Percentiles rank a stretch among this genome's conserved stretches.
Conservation (phyloP, 1,140 invertebrate genomes). For the Orchesella cincta region DNA sequence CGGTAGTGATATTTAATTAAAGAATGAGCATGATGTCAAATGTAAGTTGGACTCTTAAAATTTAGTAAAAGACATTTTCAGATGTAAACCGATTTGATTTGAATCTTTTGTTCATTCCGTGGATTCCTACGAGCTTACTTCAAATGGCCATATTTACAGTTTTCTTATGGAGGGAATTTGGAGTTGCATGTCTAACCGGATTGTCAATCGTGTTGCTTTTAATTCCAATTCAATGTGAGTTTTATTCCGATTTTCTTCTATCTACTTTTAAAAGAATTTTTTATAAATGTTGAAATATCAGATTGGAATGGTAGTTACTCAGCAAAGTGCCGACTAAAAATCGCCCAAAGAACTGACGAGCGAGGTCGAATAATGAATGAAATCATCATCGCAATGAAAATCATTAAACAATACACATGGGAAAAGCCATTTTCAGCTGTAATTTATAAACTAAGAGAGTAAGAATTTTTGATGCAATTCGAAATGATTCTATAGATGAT, state of each 20-base stretch:
- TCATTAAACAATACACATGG: slow-evolving; percentile 89
- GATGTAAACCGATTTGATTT: slow-evolving; percentile 65
- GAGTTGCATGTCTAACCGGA: slow-evolving; percentile 73
- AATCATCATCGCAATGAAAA: slow-evolving; percentile 82
- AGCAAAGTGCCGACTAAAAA: slow-evolving; percentile 66
- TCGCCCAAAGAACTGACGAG: slow-evolving; percentile 77
- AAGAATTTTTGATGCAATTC: too few relatives aligned
- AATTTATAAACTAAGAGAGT: slow-evolving; percentile 63
- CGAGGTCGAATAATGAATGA: slow-evolving; percentile 84
- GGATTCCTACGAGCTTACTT: slow-evolving; percentile 77
- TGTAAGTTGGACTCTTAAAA: slow-evolving; percentile 85
- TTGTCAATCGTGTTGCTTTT: slow-evolving; percentile 75
- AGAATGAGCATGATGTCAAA: too few relatives aligned
- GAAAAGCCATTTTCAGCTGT: slow-evolving; percentile 74
- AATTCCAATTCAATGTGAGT: slow-evolving; percentile 76
- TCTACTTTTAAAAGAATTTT: background rate
- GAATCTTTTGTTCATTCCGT: slow-evolving; percentile 68
- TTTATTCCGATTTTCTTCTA: background rate
- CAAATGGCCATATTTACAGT: slow-evolving; percentile 74
- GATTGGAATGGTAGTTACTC: slow-evolving; percentile 68
- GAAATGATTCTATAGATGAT: too few relatives aligned
- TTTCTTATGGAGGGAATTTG: slow-evolving; percentile 74
- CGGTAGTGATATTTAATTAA: slow-evolving; percentile 64
- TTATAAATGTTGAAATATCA: background rate
- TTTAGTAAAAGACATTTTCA: slow-evolving; percentile 59